Conservation (phyloP, 2,113 vertebrate species). For the Phalacrocorax aristotelis region DNA sequence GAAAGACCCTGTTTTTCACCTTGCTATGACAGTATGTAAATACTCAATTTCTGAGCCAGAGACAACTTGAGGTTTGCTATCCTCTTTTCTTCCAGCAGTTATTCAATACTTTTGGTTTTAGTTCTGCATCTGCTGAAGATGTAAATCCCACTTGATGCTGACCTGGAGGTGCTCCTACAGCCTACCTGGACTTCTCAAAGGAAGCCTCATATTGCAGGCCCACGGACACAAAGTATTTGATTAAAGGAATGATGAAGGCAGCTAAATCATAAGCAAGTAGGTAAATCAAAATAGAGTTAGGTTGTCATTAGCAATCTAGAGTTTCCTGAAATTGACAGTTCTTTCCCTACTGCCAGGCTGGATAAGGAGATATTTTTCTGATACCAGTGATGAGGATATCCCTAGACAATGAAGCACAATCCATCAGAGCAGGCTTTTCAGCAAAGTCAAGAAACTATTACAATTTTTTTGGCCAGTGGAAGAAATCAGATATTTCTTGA, state of each 20-base stretch:
- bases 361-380: not conserved
- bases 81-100: not conserved
- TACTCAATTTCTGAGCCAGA: not conserved
- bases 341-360: not conserved
- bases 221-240: not conserved
- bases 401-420: not conserved
- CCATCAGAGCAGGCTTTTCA: not conserved
- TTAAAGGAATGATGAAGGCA: not conserved
- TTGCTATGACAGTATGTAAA: fast-evolving
- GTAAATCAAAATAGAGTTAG: not conserved
- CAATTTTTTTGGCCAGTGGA: not conserved
- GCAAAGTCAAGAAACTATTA: not conserved
- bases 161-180: not conserved
- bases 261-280: not conserved
- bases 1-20: not conserved
- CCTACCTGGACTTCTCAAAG: not conserved
- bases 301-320: not conserved
- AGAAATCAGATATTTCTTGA: not conserved
- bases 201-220: not conserved
- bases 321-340: not conserved
- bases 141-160: not conserved
- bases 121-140: not conserved
- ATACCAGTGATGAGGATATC: not conserved
- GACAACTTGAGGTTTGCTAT: not conserved
- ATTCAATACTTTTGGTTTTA: not conserved